Evolutionary conservation across 2,113 vertebrate genomes (phyloP), one percentile per base, ranked within the genome.

Genomic region (Nematolebias whitei): DNA sequence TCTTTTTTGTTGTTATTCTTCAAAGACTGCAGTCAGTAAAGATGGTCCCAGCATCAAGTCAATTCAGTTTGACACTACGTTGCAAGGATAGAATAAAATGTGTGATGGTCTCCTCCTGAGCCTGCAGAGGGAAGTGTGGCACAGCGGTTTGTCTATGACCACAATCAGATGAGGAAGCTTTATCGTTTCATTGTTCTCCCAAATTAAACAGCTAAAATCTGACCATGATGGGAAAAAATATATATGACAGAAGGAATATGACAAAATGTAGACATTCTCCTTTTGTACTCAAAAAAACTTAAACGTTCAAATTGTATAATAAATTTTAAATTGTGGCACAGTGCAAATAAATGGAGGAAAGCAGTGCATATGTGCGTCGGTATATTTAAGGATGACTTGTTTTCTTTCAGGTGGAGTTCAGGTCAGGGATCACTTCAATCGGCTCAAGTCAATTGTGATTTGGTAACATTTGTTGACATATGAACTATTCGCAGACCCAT

Each of bases 41-140:
- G 11, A 35, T 35, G 20, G 22, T 45, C 18, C 49, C 64, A 57
- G 45, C 24, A 39, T 7, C 14, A 40, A 32, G 10, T 55, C 19
- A 49, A 16, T 19, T 54, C 58, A 53, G 68, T 39, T 24, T 54
- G 53, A 14, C 12, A 53, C 22, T 47, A 29, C 54, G 68, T 60
- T 58, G 48, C 4, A 15, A 52, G 14, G 67, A 29, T 50, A 62
- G 4, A 49, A 39, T 60, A 51, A 68, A 2, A 3, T 49, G 45
- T 12, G 7, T 74, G 63, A 72, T 72, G 53, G 58, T 83, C 52
- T 83, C 43, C 48, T 58, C 52, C 69, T 40, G 74, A 38, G 85
- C 73, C 80, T 87, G 83, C 83, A 83, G 79, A 86, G 74, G 83
- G 78, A 75, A 72, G 78, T 85, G 68, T 87, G 82, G 60, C 71